These are phyloP conservation scores for Tyto alba DNA, from an alignment of 2,113 vertebrate genomes.

Conservation along the genomic window DNA sequence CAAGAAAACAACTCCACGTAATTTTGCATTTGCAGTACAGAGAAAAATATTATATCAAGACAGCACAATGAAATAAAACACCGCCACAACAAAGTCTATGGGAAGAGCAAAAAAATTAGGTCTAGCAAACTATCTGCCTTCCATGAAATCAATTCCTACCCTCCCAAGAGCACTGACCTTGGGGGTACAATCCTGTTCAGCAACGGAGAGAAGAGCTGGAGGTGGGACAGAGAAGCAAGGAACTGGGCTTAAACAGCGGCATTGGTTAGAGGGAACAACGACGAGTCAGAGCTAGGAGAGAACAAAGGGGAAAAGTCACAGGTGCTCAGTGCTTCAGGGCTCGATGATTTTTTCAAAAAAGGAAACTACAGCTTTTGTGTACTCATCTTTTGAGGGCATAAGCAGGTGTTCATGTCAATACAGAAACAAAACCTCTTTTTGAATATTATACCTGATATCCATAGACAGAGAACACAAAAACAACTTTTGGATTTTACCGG, in stretches of 20 bases:
- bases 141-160: background rate
- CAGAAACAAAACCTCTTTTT: background rate
- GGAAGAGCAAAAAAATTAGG: background rate
- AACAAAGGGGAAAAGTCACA: background rate
- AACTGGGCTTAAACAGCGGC: background rate
- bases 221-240: background rate
- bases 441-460: background rate
- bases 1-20: background rate
- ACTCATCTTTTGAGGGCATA: background rate
- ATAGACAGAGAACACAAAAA: background rate
- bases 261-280: background rate
- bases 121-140: background rate
- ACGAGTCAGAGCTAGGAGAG: background rate
- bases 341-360: background rate
- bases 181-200: background rate
- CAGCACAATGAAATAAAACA: background rate
- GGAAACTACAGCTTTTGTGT: background rate
- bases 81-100: background rate
- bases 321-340: background rate
- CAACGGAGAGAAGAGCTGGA: background rate
- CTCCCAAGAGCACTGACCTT: background rate
- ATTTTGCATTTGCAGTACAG: background rate
- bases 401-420: background rate
- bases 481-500: background rate
- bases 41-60: background rate